Evolutionary conservation across 2,888 invertebrate genomes (phyloP), one percentile per base, ranked within the genome.

Genomic region (Colletes collaris): DNA sequence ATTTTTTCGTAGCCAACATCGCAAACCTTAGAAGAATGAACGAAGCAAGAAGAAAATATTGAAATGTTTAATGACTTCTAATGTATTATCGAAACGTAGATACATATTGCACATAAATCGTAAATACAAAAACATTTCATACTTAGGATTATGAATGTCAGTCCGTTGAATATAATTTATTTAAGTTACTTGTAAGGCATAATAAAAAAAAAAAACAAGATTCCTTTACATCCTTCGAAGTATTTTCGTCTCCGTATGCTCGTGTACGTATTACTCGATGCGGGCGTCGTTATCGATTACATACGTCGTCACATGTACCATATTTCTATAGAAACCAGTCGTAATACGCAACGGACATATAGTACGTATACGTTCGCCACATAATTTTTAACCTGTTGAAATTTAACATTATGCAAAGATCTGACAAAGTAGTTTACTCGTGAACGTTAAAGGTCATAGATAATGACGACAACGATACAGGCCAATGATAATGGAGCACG

Each of bases 1-100:
- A 63, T 71, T 62, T 62, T 82, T 81, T 91, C 92, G 46, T 79
- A 92, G 92, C 92, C 92, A 71, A 91, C 91, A 78, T 88, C 90
- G 7, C 89, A 91, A 75, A 82, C 79, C 44, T 65, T 87, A 62
- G 92, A 89, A 73, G 91, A 91, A 82, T 90, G 74, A 88, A 67
- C 59, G 35, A 65, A 65, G 65, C 13, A 53, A 11, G 53, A 19
- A n/a, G 13, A 44, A 35, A 13, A 66, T 56, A 2, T 49, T 40
- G 6, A 16, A 58, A 49, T 13, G 16, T 55, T 7, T 8, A 27
- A 55, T 64, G 70, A 16, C 66, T 65, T 58, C 71, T 44, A 77
- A 52, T 81, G 65, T 69, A 80, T 84, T 78, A 66, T 74, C 40
- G n/a, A 64, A n/a, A 71, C 27, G 10, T n/a, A 59, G 8, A 69